These are phyloP conservation scores for Vombatus ursinus DNA, from an alignment of 2,113 vertebrate genomes.

Conservation along the genomic window DNA sequence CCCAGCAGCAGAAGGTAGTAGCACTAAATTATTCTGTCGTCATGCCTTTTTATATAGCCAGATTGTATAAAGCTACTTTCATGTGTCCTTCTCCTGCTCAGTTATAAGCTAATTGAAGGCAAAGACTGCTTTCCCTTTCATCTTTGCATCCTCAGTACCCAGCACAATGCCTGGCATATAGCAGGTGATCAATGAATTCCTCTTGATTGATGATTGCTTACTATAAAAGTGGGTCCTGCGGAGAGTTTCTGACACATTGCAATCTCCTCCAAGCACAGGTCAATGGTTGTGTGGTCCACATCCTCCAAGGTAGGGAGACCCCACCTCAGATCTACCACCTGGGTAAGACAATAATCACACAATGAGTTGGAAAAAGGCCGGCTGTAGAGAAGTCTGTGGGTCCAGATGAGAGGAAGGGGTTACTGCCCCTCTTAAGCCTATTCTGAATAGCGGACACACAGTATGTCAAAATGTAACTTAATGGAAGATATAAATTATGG, in stretches of 20 bases:
- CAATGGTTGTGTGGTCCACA: slow-evolving; percentile 79
- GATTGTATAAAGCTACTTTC: not conserved
- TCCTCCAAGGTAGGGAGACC: slow-evolving; percentile 77
- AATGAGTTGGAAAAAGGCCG: not conserved
- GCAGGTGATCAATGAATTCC: not conserved
- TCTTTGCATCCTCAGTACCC: not conserved
- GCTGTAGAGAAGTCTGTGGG: not conserved
- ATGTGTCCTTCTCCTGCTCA: not conserved
- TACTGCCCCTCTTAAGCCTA: not conserved
- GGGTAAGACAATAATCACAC: not conserved
- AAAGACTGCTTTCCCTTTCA: not conserved
- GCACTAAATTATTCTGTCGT: not conserved
- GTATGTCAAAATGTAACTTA: not conserved
- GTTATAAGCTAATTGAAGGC: not conserved
- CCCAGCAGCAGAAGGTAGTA: not conserved
- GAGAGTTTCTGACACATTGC: slow-evolving; percentile 82
- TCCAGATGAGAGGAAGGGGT: not conserved
- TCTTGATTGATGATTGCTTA: slow-evolving; percentile 79
- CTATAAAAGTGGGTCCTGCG: slow-evolving; percentile 83
- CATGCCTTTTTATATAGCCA: not conserved
- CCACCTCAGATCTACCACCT: slow-evolving; percentile 90
- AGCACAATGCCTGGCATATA: not conserved
- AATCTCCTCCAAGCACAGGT: slow-evolving; percentile 87
- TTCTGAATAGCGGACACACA: not conserved
- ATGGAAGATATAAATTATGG: not conserved